Evolutionary conservation across 2,888 invertebrate genomes (phyloP).

Genomic region (Ichneumoninae sp.): DNA sequence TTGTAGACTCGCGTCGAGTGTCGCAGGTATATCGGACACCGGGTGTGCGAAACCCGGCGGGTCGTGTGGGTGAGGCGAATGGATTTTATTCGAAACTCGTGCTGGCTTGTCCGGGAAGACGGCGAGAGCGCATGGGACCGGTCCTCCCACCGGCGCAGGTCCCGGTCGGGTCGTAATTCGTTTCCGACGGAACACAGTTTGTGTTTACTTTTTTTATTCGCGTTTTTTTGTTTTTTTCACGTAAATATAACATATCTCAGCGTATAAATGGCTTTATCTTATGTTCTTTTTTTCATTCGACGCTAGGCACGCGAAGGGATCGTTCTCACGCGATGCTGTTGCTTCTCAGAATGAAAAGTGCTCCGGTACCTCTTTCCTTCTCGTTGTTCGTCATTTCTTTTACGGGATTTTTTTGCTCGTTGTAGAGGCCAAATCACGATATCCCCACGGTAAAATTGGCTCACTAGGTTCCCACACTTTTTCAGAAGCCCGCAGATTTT

Average conservation of each 20-base stretch:
- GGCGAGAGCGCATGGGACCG: constrained; percentile 61
- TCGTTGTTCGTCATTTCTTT: constrained; percentile 29
- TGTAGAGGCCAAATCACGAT: background rate
- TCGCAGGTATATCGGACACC: constrained; percentile 51
- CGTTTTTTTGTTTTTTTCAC: constrained; percentile 33
- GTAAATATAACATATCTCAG: constrained; percentile 39
- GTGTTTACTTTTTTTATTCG: constrained; percentile 33
- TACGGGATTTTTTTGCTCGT: constrained; percentile 7
- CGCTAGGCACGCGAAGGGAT: constrained; percentile 32
- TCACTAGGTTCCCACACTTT: constrained; percentile 20
- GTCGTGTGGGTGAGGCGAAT: constrained; percentile 55
- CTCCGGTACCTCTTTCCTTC: background rate
- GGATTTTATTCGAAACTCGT: constrained; percentile 66
- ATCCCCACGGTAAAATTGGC: constrained; percentile 6
- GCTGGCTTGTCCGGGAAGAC: constrained; percentile 35
- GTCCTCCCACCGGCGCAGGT: constrained; percentile 70
- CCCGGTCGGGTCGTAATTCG: constrained; percentile 54
- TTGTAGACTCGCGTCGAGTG: constrained; percentile 46
- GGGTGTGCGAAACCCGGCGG: constrained; percentile 50
- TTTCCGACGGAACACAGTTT: constrained; percentile 55
- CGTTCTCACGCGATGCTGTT: constrained; percentile 62
- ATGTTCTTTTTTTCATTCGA: constrained; percentile 15
- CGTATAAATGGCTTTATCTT: constrained; percentile 18
- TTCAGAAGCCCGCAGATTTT: constrained; percentile 18
- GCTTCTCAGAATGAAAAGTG: constrained; percentile 48